Base-by-base conservation (phyloP, 2,797 vertebrate genomes). In the Chiropotes sagulatus region DNA sequence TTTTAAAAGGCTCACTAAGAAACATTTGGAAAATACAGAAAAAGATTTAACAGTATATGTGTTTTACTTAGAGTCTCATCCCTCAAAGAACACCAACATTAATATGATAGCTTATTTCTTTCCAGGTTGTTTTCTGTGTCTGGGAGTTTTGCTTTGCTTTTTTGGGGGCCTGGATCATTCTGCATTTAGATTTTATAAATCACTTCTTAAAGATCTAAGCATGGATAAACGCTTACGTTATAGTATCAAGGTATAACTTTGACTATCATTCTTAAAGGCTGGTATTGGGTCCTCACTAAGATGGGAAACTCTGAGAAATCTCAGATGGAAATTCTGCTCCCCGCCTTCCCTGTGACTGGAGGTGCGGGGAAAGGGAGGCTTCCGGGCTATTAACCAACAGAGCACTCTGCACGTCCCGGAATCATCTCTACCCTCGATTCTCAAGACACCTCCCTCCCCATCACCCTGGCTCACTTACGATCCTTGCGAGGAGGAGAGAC, bases 1-100 rank as follows among this genome's bases (percentile, higher is more conserved):
- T 82, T 88, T 73, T 54, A 82, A 88, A 84, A n/a, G 67, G 6
- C 76, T 82, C 70, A 33, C 88, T 91, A 80, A 89, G 93, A 96
- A 94, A 76, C 36, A 36, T 90, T 82, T 83, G 67, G 80, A 86
- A 95, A 79, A 76, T 15, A 50, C 22, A 57, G 17, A 76, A n/a
- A 85, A 22, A 54, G 48, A 13, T 67, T 67, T n/a, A 30, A 30
- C 54, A 41, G 67, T 17, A 9, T 30, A 13, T 26, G 26, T 28
- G 57, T 90, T 76, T 92, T 70, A 30, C 57, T 36, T 41, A 52
- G 26, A 50, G 30, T 50, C 48, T 48, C 26, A 15, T n/a, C 64
- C 33, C 73, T 58, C 72, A n/a, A 20, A 88, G 79, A 67, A 20
- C 7, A 17, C 58, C 50, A 4, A 61, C 44, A 0, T 91, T 72